Evolutionary conservation across 2,797 vertebrate genomes (phyloP), one percentile per base, ranked within the genome.

Genomic region (Caiman crocodilus): DNA sequence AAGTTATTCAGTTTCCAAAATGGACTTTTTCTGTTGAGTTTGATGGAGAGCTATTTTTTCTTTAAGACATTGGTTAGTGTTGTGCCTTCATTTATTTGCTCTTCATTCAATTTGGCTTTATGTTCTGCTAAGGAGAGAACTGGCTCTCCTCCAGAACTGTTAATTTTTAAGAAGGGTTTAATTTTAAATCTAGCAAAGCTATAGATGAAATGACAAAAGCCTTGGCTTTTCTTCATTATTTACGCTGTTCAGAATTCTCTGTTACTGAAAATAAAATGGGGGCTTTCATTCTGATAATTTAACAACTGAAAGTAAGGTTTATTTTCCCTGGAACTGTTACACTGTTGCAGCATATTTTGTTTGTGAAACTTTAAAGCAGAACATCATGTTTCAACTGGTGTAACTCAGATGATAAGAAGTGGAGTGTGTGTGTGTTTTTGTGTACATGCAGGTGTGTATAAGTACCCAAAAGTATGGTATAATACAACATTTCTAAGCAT

Each of bases 61-160:
- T 82, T 79, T 87, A 63, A 28, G 2, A 0, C 1, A 5, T 88
- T 94, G 82, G 87, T 94, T 93, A 93, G 58, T 78, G 94, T 89
- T 83, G 55, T 91, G 23, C 90, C 76, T 90, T 85, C 67, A 14
- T n/a, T 77, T 67, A 82, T 90, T 93, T 90, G 74, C 59, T 94
- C 83, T 90, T 82, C 60, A 79, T 94, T 93, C 92, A 79, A 79
- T 91, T 94, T 88, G 80, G 91, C 82, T 94, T 94, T 94, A 93
- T 92, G 71, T 67, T 94, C 56, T 85, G 85, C 92, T 89, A 94
- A 94, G 89, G 81, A 95, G 89, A 90, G 84, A 93, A 85, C 63
- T 96, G 86, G 55, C 73, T 88, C 25, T 79, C 84, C 14, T 90
- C 89, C 76, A 90, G 92, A 92, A 94, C 85, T 96, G 94, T 69